Base-by-base conservation (phyloP, 1,140 invertebrate genomes). In the Trachelipus rathkii region DNA sequence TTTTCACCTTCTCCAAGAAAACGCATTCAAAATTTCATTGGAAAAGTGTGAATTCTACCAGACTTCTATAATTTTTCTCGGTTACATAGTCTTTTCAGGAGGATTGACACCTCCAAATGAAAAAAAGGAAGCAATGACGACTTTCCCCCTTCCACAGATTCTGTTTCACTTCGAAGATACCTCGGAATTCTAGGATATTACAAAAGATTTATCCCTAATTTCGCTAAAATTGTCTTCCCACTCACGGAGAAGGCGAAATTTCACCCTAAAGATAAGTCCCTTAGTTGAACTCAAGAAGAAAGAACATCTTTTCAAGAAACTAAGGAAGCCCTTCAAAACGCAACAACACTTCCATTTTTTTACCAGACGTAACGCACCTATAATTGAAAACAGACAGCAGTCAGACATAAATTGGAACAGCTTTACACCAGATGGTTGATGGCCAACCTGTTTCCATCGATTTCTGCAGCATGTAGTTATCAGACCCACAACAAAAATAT, bases 71-170 rank as follows among this genome's bases (percentile, higher is more conserved):
- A n/a, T n/a, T 8, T 71, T 15, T 21, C 69, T 71, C 3, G 69
- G 69, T n/a, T 71, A 15, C 69, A 71, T 5, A 23, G 43, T 71
- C 43, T 15, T 3, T n/a, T 23, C 11, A 43, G 21, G 8, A 4
- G 10, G 69, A 3, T 24, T 71, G 4, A 21, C 13, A 1, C 69
- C 3, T 23, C 8, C 69, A 11, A 13, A 0, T 3, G 13, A 11
- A 15, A 71, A 71, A 8, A 11, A 24, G 10, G 13, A 23, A 13
- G 10, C 3, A 5, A 71, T 71, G 0, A 23, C 69, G 5, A 13
- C 69, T 23, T 71, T 71, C 10, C 69, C 69, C 5, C 5, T n/a
- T n/a, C n/a, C n/a, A n/a, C 69, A 23, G 69, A 71, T 23, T 71
- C 69, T 1, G 43, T 8, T 24, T 3, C 69, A 23, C 10, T 71